phyloP scores from a whole-genome alignment of 2,797 vertebrate genomes.

The Lutjanus argentimaculatus region DNA sequence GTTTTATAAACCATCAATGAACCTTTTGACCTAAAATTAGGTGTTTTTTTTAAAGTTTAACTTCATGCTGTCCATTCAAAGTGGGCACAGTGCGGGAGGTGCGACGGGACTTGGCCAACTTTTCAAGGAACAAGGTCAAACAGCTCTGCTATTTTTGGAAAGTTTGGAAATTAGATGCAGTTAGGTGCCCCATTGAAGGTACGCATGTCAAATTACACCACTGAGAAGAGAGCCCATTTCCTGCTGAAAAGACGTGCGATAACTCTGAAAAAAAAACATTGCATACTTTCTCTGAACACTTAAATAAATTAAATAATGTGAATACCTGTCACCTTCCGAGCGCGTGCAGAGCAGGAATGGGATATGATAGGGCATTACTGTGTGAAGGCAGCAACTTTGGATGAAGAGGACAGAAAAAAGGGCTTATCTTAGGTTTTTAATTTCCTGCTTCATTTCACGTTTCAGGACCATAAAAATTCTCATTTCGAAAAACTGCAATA shows the following conservation, averaged over 20 bases:
- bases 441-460: slow-evolving; percentile 87
- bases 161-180: slow-evolving; percentile 59
- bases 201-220: slow-evolving; percentile 30
- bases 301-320: slow-evolving; percentile 60
- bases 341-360: slow-evolving; percentile 30
- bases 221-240: slow-evolving; percentile 24
- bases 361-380: slow-evolving; percentile 55
- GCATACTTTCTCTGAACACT: slow-evolving; percentile 44
- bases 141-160: slow-evolving; percentile 70
- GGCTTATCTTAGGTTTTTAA: slow-evolving; percentile 83
- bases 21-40: slow-evolving; percentile 40
- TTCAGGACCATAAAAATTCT: slow-evolving; percentile 79
- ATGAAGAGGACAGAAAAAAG: slow-evolving; percentile 55
- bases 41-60: slow-evolving; percentile 4
- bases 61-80: slow-evolving; percentile 1
- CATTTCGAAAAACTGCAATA: slow-evolving; percentile 78
- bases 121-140: slow-evolving; percentile 72
- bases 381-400: slow-evolving; percentile 63
- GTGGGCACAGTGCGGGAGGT: background rate
- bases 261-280: background rate
- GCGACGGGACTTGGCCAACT: slow-evolving; percentile 45
- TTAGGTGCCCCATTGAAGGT: slow-evolving; percentile 19
- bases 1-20: slow-evolving; percentile 44
- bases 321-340: slow-evolving; percentile 55
- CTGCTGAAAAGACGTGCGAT: slow-evolving; percentile 25